phyloP scores from a whole-genome alignment of 1,140 invertebrate genomes.

The Andricus grossulariae region DNA sequence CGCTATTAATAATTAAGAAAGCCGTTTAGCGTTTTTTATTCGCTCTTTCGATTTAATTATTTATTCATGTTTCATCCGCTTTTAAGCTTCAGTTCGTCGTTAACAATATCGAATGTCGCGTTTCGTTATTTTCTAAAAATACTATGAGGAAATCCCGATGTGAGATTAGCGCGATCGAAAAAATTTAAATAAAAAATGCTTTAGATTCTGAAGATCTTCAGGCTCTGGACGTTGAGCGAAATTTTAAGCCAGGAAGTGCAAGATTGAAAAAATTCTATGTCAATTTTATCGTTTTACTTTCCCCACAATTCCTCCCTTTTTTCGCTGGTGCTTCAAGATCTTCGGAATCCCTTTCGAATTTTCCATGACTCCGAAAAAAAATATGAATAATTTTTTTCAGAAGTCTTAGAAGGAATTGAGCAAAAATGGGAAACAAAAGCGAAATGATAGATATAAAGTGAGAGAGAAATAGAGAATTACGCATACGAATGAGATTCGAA shows the following conservation, averaged over 20 bases:
- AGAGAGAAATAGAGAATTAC: conserved; percentile 53
- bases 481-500: conserved; percentile 48
- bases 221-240: conserved; percentile 8
- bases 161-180: not conserved
- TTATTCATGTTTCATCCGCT: conserved; percentile 1
- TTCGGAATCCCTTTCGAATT: not conserved
- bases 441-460: conserved; percentile 34
- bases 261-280: not conserved
- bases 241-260: not conserved
- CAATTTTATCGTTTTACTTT: not conserved
- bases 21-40: not conserved
- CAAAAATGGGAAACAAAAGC: conserved; percentile 36
- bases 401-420: not conserved
- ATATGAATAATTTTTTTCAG: not conserved
- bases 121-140: conserved; percentile 17
- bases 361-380: not conserved
- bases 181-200: not conserved
- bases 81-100: not conserved
- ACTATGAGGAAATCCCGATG: not conserved
- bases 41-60: not conserved
- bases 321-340: not conserved
- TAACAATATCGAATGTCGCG: conserved; percentile 12
- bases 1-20: not conserved
- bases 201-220: not conserved
- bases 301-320: not conserved